Percentiles rank a stretch among this genome's conserved stretches.
phyloP scores from a whole-genome alignment of 2,113 vertebrate genomes.

The Grammomys dolichurus region DNA sequence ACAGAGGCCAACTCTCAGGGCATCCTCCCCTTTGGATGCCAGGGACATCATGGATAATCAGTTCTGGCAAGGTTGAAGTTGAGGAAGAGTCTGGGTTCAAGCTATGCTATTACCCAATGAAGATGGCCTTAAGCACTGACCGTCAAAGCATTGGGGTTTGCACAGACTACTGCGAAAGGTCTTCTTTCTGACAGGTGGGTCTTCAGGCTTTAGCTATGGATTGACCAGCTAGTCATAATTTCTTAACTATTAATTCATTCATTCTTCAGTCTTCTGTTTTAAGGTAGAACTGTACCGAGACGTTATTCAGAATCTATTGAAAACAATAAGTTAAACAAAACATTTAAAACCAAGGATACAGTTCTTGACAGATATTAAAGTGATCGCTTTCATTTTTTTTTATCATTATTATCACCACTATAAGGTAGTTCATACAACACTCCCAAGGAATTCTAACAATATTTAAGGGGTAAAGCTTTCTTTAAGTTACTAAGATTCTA shows the following conservation, averaged over 20 bases:
- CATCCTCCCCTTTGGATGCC: not conserved
- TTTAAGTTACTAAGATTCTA: not conserved
- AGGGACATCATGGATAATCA: not conserved
- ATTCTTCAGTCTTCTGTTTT: not conserved
- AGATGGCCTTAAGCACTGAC: not conserved
- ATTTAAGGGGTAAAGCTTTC: not conserved
- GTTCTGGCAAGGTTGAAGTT: not conserved
- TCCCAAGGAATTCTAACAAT: not conserved
- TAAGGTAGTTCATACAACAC: not conserved
- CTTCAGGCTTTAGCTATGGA: not conserved
- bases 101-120: fast-evolving
- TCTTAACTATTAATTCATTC: not conserved
- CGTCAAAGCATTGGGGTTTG: not conserved
- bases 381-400: not conserved
- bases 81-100: not conserved
- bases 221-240: not conserved
- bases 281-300: not conserved
- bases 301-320: not conserved
- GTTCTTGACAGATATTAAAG: slow-evolving; percentile 30
- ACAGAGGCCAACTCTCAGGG: not conserved
- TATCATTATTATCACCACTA: not conserved
- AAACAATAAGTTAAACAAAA: not conserved
- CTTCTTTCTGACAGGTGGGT: not conserved
- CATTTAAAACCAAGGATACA: not conserved
- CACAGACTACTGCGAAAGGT: not conserved